Evolutionary conservation across 2,888 invertebrate species (phyloP).

Genomic region (Scelioninae gen. 1): DNA sequence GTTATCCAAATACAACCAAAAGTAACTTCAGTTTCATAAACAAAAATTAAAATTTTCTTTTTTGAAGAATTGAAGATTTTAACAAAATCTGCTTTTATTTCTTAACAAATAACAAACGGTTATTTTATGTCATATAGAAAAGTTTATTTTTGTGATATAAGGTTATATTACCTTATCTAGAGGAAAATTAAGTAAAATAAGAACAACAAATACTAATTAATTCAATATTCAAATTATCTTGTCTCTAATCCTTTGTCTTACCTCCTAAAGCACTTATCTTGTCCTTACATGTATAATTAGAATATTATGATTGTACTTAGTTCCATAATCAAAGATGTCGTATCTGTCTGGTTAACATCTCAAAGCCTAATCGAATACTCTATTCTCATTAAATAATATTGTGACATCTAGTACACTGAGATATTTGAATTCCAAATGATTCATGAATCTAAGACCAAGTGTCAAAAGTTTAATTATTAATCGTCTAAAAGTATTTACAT

Average conservation of each 20-base stretch:
- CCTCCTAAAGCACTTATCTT: neutral
- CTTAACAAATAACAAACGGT: too few relatives aligned
- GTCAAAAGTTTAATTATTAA: too few relatives aligned
- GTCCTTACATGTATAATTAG: constrained; percentile 3
- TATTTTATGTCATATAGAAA: too few relatives aligned
- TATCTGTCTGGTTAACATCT: constrained; percentile 2
- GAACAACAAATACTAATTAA: neutral
- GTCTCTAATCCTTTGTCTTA: neutral
- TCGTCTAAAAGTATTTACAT: too few relatives aligned
- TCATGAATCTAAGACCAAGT: too few relatives aligned
- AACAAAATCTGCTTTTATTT: too few relatives aligned
- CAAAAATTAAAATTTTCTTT: neutral
- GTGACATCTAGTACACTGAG: neutral
- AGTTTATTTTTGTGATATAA: too few relatives aligned
- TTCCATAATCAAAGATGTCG: constrained; percentile 4
- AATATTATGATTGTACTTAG: constrained; percentile 5
- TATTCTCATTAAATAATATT: neutral
- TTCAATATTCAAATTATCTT: constrained; percentile 1
- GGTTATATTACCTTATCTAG: constrained; percentile 1
- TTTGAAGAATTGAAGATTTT: too few relatives aligned
- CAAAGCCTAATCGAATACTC: constrained; percentile 6
- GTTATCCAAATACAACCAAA: neutral
- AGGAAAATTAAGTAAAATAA: neutral
- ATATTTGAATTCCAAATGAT: neutral
- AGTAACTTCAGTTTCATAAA: neutral